Evolutionary conservation across 2,888 invertebrate species (phyloP).

Genomic region (Coenonympha glycerion): DNA sequence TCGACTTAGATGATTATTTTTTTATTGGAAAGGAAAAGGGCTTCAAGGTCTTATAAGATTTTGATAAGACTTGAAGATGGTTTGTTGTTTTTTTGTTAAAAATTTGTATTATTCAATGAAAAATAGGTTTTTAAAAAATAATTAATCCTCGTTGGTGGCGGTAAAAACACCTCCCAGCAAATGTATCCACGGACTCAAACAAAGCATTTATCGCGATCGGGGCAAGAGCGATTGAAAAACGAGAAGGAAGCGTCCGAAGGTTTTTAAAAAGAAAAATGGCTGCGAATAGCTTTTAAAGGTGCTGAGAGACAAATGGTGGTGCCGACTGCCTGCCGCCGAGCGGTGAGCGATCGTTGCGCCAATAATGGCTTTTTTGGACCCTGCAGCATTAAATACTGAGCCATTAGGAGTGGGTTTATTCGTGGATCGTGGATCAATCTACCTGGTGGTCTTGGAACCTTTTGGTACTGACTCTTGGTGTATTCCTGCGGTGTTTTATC

Average conservation of each 20-base stretch:
- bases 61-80: too few relatives aligned
- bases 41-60: too few relatives aligned
- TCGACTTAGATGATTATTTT: too few relatives aligned
- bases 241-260: slow-evolving; percentile 71
- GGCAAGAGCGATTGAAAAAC: slow-evolving; percentile 64
- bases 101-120: too few relatives aligned
- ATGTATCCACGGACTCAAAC: slow-evolving; percentile 4
- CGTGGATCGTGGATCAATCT: too few relatives aligned
- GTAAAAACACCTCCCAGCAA: neutral
- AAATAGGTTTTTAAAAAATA: neutral
- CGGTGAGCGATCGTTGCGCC: slow-evolving; percentile 46
- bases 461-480: too few relatives aligned
- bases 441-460: too few relatives aligned
- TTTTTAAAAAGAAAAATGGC: slow-evolving; percentile 75
- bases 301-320: slow-evolving; percentile 66
- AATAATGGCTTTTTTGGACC: slow-evolving; percentile 13
- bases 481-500: too few relatives aligned
- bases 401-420: too few relatives aligned
- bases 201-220: slow-evolving; percentile 17
- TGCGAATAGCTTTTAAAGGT: slow-evolving; percentile 74
- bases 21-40: too few relatives aligned
- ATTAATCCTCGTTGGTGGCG: neutral
- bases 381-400: too few relatives aligned
- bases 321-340: slow-evolving; percentile 25
- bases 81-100: too few relatives aligned